A percentile compares a stretch with the other conserved stretches of the same genome.
phyloP scores from a whole-genome alignment of 1,140 invertebrate genomes.

The Aphaenogaster ashmeadi region DNA sequence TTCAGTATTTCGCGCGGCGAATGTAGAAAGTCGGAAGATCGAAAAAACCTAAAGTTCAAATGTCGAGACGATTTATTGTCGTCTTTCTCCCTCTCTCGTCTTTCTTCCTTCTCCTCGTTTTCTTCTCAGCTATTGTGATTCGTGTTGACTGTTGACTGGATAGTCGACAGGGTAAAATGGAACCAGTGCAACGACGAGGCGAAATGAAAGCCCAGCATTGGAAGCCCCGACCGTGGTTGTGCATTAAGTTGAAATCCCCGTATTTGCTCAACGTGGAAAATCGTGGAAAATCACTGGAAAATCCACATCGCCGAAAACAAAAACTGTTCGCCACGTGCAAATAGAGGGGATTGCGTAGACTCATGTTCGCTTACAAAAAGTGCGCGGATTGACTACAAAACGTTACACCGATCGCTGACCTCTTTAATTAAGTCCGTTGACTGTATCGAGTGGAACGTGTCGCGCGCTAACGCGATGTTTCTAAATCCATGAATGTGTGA shows the following conservation, averaged over 20 bases:
- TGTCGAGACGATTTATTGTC: slow-evolving; percentile 56
- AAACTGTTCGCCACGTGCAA: slow-evolving; percentile 58
- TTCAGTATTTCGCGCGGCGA: slow-evolving; percentile 11
- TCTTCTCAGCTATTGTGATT: slow-evolving; percentile 55
- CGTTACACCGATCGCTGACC: slow-evolving; percentile 55
- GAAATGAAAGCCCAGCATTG: slow-evolving; percentile 63
- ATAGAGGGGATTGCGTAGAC: slow-evolving; percentile 62
- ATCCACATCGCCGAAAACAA: slow-evolving; percentile 62
- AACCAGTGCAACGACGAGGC: slow-evolving; percentile 42
- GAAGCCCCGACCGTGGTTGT: slow-evolving; percentile 59
- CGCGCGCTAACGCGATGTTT: not conserved
- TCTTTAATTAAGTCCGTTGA: slow-evolving; percentile 55
- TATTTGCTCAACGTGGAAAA: slow-evolving; percentile 65
- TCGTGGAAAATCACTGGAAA: slow-evolving; percentile 65
- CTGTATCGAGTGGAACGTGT: slow-evolving; percentile 1
- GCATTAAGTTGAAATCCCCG: slow-evolving; percentile 65
- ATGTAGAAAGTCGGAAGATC: slow-evolving; percentile 14
- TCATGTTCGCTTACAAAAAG: slow-evolving; percentile 63
- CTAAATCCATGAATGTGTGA: slow-evolving; percentile 1
- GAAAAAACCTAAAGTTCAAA: slow-evolving; percentile 46
- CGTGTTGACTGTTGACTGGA: slow-evolving; percentile 67
- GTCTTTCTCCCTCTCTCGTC: slow-evolving; percentile 25
- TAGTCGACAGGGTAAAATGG: slow-evolving; percentile 67
- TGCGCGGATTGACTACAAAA: slow-evolving; percentile 60
- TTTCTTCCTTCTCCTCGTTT: slow-evolving; percentile 47